Percentiles rank a stretch among this genome's conserved stretches.
These are phyloP conservation scores for Maccullochella peelii DNA, from an alignment of 2,113 vertebrate genomes.

Conservation along the genomic window DNA sequence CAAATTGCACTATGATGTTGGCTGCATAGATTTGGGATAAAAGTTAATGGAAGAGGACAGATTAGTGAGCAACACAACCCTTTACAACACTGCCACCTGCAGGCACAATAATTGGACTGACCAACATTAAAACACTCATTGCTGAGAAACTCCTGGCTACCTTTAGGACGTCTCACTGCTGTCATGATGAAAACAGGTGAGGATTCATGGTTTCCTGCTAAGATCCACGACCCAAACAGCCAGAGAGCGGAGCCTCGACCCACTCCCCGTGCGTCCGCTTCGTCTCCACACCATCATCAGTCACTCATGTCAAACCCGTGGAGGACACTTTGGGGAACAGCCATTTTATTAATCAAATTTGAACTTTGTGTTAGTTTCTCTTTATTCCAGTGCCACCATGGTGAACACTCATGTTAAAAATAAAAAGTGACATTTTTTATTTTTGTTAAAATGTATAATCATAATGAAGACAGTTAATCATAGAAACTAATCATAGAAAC, in stretches of 20 bases:
- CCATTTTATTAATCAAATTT: constrained; percentile 86
- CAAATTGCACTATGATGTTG: not conserved
- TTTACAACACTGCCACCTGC: constrained; percentile 62
- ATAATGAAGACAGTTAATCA: constrained; percentile 82
- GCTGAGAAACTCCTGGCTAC: not conserved
- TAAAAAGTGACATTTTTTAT: constrained; percentile 79
- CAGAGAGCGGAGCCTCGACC: not conserved
- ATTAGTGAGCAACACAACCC: not conserved
- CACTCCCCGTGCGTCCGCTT: not conserved
- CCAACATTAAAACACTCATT: too few species aligned
- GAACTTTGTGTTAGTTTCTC: constrained; percentile 85
- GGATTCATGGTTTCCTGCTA: not conserved
- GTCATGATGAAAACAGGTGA: not conserved
- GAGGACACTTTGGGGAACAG: constrained; percentile 82
- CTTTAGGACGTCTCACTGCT: not conserved
- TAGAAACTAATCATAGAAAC: constrained; percentile 83
- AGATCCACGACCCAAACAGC: not conserved
- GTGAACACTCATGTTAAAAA: constrained; percentile 85
- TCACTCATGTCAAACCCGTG: constrained; percentile 75
- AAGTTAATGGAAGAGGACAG: not conserved
- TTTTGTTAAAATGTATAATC: constrained; percentile 80
- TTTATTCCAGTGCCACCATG: constrained; percentile 85
- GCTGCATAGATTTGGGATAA: not conserved
- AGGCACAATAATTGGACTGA: constrained; percentile 26
- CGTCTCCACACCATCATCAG: constrained; percentile 49